Percentiles rank a stretch among this genome's conserved stretches.
Conservation (phyloP, 1,140 invertebrate genomes). For the Listronotus bonariensis region DNA sequence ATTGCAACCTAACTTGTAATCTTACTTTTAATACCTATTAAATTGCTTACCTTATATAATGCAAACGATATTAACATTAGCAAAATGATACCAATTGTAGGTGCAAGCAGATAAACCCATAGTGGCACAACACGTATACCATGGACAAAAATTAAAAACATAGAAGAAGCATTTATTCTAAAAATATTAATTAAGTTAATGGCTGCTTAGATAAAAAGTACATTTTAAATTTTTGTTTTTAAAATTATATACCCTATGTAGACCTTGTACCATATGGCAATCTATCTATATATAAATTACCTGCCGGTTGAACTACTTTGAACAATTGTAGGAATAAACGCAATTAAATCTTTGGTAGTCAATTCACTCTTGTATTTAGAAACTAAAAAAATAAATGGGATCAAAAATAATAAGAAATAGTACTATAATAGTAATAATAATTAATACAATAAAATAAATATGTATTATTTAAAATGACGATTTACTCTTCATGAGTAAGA, state of each 20-base stretch:
- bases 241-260: too few species aligned
- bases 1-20: neutral
- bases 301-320: conserved; percentile 9
- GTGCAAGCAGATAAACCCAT: conserved; percentile 30
- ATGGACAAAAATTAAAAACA: conserved; percentile 24
- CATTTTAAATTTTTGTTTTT: too few species aligned
- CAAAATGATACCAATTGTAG: conserved; percentile 16
- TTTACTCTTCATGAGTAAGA: neutral
- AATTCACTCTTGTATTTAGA: conserved; percentile 11
- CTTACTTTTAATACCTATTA: neutral
- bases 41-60: conserved; percentile 27
- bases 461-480: neutral
- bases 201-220: neutral
- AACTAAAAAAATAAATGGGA: neutral
- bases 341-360: conserved; percentile 16
- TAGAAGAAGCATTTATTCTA: conserved; percentile 14
- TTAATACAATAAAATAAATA: neutral
- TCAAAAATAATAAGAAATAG: neutral
- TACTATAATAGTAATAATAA: too few species aligned
- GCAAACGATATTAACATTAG: conserved; percentile 19
- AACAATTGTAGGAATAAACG: conserved; percentile 7
- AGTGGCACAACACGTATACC: conserved; percentile 9
- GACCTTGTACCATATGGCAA: too few species aligned
- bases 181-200: conserved; percentile 5
- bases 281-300: too few species aligned